Evolutionary conservation across 35 echinoderm and acorn worm species (phyloP).

Genomic region (Chiridota heheva): DNA sequence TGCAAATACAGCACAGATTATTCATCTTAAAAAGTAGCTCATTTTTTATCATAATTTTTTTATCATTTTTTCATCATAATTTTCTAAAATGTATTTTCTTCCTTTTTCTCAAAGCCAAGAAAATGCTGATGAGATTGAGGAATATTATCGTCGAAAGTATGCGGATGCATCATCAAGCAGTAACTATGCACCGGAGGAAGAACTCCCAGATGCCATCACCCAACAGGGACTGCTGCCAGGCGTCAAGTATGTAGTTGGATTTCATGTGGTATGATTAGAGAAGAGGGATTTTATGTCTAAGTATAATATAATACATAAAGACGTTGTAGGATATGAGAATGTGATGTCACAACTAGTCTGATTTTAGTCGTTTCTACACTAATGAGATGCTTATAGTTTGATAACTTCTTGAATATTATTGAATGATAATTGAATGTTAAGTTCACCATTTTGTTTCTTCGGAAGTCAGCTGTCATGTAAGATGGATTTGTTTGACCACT

Average conservation of each 20-base stretch:
- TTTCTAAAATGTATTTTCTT: no score
- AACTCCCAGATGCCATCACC: conserved; percentile 84
- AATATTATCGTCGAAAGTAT: conserved; percentile 92
- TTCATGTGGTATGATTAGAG: neutral
- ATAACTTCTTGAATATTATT: no score
- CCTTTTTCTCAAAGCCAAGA: conserved; percentile 49
- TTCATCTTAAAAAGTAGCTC: neutral
- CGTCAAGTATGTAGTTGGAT: conserved; percentile 95
- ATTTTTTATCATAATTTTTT: neutral
- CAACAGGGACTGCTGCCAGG: conserved; percentile 96
- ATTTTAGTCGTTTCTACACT: no score
- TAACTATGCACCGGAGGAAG: conserved; percentile 79
- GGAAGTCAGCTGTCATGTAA: no score
- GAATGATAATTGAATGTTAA: no score
- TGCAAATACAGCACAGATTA: neutral
- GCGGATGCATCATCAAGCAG: conserved; percentile 66
- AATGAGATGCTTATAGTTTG: neutral
- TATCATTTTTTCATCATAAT: neutral
- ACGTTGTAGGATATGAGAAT: no score
- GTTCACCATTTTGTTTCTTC: no score
- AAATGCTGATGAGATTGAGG: conserved; percentile 90
- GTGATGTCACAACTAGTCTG: no score
- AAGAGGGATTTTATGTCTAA: neutral
- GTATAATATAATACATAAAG: neutral
- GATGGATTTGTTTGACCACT: no score